These are phyloP conservation scores for Drosophila trapezifrons DNA, from an alignment of 1,140 invertebrate genomes.

Conservation along the genomic window DNA sequence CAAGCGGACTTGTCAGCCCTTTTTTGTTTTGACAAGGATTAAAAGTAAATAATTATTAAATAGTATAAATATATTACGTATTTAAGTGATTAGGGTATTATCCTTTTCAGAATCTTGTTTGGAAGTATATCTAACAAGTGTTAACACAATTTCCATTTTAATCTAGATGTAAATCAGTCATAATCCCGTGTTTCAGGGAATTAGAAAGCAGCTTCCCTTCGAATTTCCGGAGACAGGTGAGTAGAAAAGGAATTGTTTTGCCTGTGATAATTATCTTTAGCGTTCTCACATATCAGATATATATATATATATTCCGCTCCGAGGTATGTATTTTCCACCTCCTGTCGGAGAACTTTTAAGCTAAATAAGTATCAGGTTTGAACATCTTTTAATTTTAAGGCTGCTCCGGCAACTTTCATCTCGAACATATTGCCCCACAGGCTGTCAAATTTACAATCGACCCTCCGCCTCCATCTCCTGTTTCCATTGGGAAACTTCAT, in stretches of 20 bases:
- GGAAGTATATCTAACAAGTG: not conserved
- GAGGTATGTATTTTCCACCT: not conserved
- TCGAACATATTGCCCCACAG: slow-evolving; percentile 64
- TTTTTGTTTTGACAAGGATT: not conserved
- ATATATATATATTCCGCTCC: not conserved
- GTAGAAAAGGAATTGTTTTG: not conserved
- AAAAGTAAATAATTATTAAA: not conserved
- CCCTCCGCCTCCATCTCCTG: not conserved
- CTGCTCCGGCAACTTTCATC: slow-evolving; percentile 35
- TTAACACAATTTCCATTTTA: not conserved
- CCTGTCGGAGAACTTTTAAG: not conserved
- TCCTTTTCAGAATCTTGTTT: not conserved
- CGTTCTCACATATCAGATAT: slow-evolving; percentile 2
- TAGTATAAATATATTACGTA: not conserved
- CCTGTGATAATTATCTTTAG: not conserved
- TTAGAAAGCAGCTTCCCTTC: not conserved
- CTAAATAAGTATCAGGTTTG: slow-evolving; percentile 22
- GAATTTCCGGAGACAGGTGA: not conserved
- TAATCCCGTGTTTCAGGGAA: not conserved
- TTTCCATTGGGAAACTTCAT: slow-evolving; percentile 53
- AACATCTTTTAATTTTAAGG: slow-evolving; percentile 42
- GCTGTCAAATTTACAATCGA: slow-evolving; percentile 33
- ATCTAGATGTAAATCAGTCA: slow-evolving; percentile 6
- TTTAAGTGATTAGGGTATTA: not conserved
- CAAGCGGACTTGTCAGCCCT: no score